Percentiles rank a stretch among this genome's conserved stretches.
Conservation (phyloP, 2,888 invertebrate genomes). For the Eustalomyia histrio region DNA sequence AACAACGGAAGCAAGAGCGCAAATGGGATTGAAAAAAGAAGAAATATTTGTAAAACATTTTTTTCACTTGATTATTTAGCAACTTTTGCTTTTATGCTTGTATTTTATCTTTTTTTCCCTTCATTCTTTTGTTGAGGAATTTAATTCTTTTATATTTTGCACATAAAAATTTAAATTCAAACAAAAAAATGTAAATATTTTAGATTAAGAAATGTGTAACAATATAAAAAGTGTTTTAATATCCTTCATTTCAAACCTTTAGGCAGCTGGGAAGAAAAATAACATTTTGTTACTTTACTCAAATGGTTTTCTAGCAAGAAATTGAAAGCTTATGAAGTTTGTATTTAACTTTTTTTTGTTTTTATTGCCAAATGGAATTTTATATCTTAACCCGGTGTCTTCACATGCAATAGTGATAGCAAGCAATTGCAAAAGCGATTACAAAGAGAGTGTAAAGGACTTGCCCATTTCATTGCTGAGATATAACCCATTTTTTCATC, state of each 20-base stretch:
- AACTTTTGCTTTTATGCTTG: slow-evolving; percentile 49
- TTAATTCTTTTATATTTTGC: slow-evolving; percentile 35
- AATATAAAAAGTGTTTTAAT: slow-evolving; percentile 56
- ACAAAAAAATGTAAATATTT: slow-evolving; percentile 25
- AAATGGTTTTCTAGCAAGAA: slow-evolving; percentile 24
- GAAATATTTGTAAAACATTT: slow-evolving; percentile 25
- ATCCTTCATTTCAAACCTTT: slow-evolving; percentile 51
- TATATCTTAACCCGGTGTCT: too few relatives aligned
- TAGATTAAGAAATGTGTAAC: slow-evolving; percentile 26
- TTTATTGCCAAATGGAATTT: too few relatives aligned
- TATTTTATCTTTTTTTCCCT: slow-evolving; percentile 23
- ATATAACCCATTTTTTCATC: too few relatives aligned
- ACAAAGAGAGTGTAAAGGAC: too few relatives aligned
- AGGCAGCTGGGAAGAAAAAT: slow-evolving; percentile 28
- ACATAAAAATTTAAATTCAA: slow-evolving; percentile 8
- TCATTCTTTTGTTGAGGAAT: slow-evolving; percentile 45
- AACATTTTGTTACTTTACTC: slow-evolving; percentile 23
- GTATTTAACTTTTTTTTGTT: too few relatives aligned
- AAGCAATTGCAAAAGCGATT: too few relatives aligned
- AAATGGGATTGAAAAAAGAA: slow-evolving; percentile 49
- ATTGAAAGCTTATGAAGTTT: neutral
- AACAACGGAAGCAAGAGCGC: slow-evolving; percentile 52
- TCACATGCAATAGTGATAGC: too few relatives aligned
- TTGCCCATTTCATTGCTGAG: too few relatives aligned
- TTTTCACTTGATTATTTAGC: slow-evolving; percentile 55